Conservation (phyloP, 2,797 vertebrate species). For the Darevskia nairensis region DNA sequence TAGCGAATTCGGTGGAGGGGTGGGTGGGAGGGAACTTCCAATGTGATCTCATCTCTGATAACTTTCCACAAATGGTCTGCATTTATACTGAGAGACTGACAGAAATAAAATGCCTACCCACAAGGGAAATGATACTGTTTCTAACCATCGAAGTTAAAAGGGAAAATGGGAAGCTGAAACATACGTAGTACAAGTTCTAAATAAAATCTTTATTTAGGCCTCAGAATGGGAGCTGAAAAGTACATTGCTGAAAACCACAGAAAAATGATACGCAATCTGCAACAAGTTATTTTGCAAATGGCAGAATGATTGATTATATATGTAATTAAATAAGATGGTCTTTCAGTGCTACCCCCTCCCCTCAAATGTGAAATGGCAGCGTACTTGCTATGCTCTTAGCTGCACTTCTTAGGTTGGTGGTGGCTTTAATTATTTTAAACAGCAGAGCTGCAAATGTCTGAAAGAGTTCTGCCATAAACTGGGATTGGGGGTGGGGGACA, state of each 20-base stretch:
- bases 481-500: neutral
- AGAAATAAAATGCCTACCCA: conserved; percentile 58
- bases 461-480: conserved; percentile 2
- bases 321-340: conserved; percentile 50
- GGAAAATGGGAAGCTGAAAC: conserved; percentile 54
- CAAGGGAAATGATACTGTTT: conserved; percentile 46
- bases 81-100: conserved; percentile 57
- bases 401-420: conserved; percentile 2
- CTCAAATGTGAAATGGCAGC: conserved; percentile 23
- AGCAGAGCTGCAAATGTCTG: conserved; percentile 23
- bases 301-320: conserved; percentile 62
- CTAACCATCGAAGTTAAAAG: conserved; percentile 53
- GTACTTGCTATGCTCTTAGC: conserved; percentile 10
- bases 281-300: conserved; percentile 56
- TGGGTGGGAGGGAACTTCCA: neutral
- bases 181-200: conserved; percentile 56
- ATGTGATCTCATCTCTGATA: conserved; percentile 48
- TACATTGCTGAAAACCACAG: conserved; percentile 54
- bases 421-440: conserved; percentile 31
- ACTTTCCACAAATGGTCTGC: conserved; percentile 45
- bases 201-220: conserved; percentile 59
- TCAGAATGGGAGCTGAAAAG: conserved; percentile 58
- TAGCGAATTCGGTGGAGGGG: conserved; percentile 14
- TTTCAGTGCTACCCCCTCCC: conserved; percentile 32
- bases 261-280: conserved; percentile 58